Conservation (phyloP, 2,888 invertebrate species). For the Agrochola litura region DNA sequence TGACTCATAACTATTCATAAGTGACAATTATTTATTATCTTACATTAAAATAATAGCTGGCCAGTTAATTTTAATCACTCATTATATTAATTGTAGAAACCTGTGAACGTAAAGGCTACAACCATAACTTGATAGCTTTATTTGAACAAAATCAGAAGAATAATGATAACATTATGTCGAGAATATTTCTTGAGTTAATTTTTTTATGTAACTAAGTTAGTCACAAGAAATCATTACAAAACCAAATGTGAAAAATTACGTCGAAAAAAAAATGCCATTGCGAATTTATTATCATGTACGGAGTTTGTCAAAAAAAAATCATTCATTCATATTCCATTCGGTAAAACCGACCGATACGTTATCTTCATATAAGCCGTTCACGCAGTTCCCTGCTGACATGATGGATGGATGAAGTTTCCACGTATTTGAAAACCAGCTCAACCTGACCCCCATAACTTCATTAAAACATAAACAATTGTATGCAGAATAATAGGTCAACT, state of each 20-base stretch:
- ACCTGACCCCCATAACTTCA: conserved; percentile 37
- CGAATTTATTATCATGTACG: conserved; percentile 28
- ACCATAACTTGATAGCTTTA: conserved; percentile 4
- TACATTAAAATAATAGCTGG: conserved; percentile 51
- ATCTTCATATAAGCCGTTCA: conserved; percentile 69
- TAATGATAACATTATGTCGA: conserved; percentile 34
- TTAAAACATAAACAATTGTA: conserved; percentile 29
- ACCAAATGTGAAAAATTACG: not conserved
- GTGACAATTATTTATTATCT: conserved; percentile 56
- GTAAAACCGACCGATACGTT: conserved; percentile 66
- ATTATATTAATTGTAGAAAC: conserved; percentile 43
- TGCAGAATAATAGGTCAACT: conserved; percentile 56
- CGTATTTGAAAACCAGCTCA: conserved; percentile 65
- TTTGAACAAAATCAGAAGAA: conserved; percentile 23
- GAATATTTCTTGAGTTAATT: not conserved
- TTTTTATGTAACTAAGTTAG: not conserved
- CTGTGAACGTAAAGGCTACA: conserved; percentile 25
- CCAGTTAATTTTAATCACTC: conserved; percentile 48
- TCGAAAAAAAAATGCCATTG: conserved; percentile 18
- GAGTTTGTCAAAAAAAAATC: conserved; percentile 40
- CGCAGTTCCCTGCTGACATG: conserved; percentile 68
- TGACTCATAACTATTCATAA: conserved; percentile 51
- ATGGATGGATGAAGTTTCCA: conserved; percentile 72
- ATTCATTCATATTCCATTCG: conserved; percentile 58
- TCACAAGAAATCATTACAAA: conserved; percentile 28